Percentiles rank a stretch among this genome's conserved stretches.
Conservation (phyloP, 2,113 vertebrate genomes). For the Microcebus jonahi region DNA sequence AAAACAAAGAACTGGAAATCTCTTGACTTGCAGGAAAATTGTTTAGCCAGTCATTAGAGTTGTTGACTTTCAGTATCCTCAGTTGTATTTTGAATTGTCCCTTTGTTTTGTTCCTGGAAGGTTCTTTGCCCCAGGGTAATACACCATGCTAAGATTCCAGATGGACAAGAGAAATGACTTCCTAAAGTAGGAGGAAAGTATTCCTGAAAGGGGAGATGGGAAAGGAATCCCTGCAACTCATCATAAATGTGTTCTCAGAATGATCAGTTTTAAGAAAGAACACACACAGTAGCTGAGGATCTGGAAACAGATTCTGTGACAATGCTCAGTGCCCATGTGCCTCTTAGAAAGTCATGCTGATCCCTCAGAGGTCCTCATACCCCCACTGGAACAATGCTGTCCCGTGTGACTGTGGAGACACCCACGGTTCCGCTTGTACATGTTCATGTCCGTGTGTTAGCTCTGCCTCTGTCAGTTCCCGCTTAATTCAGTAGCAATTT, state of each 20-base stretch:
- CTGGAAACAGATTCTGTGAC: neutral
- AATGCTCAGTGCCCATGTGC: neutral
- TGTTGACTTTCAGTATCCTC: neutral
- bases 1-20: neutral
- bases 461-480: neutral
- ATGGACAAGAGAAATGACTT: neutral
- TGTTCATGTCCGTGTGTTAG: accelerated
- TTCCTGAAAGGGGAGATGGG: neutral
- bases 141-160: neutral
- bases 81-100: neutral
- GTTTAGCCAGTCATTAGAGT: neutral
- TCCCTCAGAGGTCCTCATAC: neutral
- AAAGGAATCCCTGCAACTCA: neutral
- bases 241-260: neutral
- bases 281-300: neutral
- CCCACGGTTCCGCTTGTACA: neutral
- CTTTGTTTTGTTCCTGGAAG: neutral
- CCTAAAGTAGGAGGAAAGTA: neutral
- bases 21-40: neutral
- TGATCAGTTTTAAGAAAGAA: neutral
- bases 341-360: neutral
- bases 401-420: neutral
- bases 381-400: neutral
- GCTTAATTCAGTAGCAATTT: neutral
- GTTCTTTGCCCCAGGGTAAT: neutral